phyloP scores from a whole-genome alignment of 2,113 vertebrate genomes.

The Tragelaphus imberbis region DNA sequence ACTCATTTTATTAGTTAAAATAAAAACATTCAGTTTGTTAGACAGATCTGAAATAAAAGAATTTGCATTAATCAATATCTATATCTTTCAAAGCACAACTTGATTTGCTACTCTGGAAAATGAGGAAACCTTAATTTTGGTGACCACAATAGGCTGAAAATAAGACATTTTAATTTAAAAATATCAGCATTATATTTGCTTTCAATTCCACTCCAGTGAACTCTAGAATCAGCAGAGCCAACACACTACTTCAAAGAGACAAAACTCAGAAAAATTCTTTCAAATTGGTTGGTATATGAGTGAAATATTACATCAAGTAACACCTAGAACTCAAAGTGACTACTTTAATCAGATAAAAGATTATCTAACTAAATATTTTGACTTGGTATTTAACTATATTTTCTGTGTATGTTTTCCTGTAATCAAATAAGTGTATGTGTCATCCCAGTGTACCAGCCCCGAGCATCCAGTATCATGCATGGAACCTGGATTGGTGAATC shows the following conservation, averaged over 20 bases:
- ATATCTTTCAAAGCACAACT: background rate
- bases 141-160: background rate
- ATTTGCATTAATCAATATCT: background rate
- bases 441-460: no score
- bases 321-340: background rate
- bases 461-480: no score
- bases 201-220: background rate
- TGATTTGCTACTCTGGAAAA: background rate
- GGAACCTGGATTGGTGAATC: no score
- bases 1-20: background rate
- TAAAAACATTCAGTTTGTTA: background rate
- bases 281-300: background rate
- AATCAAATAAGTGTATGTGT: background rate
- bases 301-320: background rate
- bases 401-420: background rate
- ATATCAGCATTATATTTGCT: background rate
- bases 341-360: background rate
- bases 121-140: background rate
- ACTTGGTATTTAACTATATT: background rate
- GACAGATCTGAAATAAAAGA: background rate
- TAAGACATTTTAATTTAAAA: background rate
- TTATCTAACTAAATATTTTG: background rate
- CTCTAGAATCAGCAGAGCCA: background rate
- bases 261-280: background rate
- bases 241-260: background rate